A percentile compares a stretch with the other conserved stretches of the same genome.
Evolutionary conservation across 2,888 invertebrate genomes (phyloP).

Genomic region (Hypercompe scribonia): DNA sequence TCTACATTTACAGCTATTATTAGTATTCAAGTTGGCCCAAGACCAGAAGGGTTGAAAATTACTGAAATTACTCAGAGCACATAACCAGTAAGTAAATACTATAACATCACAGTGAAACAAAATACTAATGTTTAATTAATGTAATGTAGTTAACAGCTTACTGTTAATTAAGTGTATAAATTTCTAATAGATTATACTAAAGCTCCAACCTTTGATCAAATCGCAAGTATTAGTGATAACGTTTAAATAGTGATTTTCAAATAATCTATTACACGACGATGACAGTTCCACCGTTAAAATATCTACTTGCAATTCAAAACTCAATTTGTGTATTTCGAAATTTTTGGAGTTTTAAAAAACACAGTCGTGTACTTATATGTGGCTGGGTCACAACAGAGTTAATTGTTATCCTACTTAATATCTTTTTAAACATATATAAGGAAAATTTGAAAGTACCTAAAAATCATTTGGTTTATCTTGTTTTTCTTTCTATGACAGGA

Average conservation of each 20-base stretch:
- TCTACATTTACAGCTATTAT: neutral
- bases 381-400: conserved; percentile 28
- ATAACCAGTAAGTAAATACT: neutral
- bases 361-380: conserved; percentile 24
- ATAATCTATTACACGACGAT: conserved; percentile 11
- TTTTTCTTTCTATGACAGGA: conserved; percentile 10
- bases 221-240: neutral
- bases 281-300: conserved; percentile 41
- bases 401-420: neutral
- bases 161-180: neutral
- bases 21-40: no score
- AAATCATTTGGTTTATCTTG: conserved; percentile 10
- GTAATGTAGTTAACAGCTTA: neutral
- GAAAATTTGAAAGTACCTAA: neutral
- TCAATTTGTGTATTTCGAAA: conserved; percentile 50
- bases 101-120: neutral
- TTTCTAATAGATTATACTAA: neutral
- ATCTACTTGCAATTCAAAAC: conserved; percentile 47
- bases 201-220: neutral
- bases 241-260: neutral
- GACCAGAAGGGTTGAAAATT: no score
- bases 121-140: neutral
- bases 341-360: conserved; percentile 29
- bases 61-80: neutral
- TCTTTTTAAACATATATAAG: neutral